Evolutionary conservation across 1,140 invertebrate species (phyloP).

Genomic region (Hydropsyche tenuis): DNA sequence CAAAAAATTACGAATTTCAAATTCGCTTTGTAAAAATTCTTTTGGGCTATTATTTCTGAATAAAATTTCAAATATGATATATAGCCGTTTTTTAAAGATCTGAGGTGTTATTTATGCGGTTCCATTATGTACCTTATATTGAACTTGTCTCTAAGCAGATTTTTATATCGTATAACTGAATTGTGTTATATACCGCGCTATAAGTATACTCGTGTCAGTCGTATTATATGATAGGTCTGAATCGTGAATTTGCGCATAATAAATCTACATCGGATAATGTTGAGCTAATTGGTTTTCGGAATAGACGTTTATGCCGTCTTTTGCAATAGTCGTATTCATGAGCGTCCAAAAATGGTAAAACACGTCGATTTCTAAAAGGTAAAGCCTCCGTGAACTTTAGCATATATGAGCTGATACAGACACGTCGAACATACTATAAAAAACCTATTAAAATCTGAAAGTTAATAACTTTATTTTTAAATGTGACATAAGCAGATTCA

Average conservation of each 20-base stretch:
- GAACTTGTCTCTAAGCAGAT: no score
- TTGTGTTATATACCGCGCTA: no score
- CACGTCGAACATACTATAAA: background rate
- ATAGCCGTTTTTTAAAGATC: no score
- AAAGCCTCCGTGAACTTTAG: slow-evolving; percentile 37
- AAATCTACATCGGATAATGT: slow-evolving; percentile 30
- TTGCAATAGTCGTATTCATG: slow-evolving; percentile 39
- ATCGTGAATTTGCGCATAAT: slow-evolving; percentile 9
- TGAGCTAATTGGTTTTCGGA: slow-evolving; percentile 34
- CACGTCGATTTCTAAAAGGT: slow-evolving; percentile 31
- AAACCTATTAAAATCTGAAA: slow-evolving; percentile 12
- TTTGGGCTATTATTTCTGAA: no score
- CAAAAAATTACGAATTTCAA: no score
- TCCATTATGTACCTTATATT: no score
- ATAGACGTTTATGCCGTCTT: slow-evolving; percentile 21
- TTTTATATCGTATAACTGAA: no score
- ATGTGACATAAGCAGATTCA: slow-evolving; percentile 4
- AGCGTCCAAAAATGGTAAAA: slow-evolving; percentile 42
- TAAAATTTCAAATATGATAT: no score
- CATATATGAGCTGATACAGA: slow-evolving; percentile 18
- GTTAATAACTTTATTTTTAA: slow-evolving; percentile 27
- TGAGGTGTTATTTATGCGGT: no score
- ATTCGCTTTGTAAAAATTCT: no score
- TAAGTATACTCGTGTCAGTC: no score
- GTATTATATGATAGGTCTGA: no score